Evolutionary conservation across 2,888 invertebrate genomes (phyloP).

Genomic region (Neoitamus cyanurus): DNA sequence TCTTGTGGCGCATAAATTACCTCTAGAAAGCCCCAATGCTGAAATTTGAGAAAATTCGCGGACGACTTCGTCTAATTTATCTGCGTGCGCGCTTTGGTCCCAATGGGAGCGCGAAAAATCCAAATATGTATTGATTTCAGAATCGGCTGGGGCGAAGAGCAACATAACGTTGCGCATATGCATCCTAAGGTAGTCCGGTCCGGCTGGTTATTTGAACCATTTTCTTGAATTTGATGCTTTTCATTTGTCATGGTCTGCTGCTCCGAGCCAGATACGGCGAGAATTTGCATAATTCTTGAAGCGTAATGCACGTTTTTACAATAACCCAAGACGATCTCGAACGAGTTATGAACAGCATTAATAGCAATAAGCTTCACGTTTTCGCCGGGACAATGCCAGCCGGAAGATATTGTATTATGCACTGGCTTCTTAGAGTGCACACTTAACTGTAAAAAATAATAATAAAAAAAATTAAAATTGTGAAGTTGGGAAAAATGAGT

Average conservation of each 20-base stretch:
- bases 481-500: neutral
- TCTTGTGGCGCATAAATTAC: neutral
- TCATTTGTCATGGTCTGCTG: conserved; percentile 26
- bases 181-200: neutral
- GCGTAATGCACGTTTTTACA: conserved; percentile 42
- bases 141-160: neutral
- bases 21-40: neutral
- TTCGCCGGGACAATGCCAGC: neutral
- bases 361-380: conserved; percentile 30
- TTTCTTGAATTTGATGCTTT: conserved; percentile 22
- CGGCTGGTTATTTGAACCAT: conserved; percentile 19
- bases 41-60: neutral
- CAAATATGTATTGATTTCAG: conserved; percentile 1
- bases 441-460: neutral
- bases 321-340: conserved; percentile 36
- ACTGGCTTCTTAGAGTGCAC: neutral
- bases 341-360: conserved; percentile 28
- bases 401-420: conserved; percentile 10
- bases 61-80: neutral
- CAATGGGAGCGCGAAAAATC: neutral
- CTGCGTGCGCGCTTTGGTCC: neutral
- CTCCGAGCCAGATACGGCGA: conserved; percentile 20
- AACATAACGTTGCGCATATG: neutral
- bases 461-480: neutral
- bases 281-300: conserved; percentile 41